Percentiles rank a stretch among this genome's conserved stretches.
phyloP scores from a whole-genome alignment of 2,797 vertebrate genomes.

The Myoxocephalus aenaeus region DNA sequence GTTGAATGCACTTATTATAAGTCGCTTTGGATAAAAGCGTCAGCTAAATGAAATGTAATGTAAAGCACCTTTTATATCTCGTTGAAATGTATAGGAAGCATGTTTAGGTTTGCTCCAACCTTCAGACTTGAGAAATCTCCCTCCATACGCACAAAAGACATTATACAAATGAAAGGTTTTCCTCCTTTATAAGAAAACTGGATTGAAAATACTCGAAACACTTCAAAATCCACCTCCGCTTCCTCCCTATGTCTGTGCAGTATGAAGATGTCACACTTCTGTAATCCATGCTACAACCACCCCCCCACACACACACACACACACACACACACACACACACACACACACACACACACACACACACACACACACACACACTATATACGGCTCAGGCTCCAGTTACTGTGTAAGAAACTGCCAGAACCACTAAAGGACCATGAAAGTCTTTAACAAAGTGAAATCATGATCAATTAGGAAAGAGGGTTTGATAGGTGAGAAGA shows the following conservation, averaged over 20 bases:
- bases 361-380: too few relatives aligned
- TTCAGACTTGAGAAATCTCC: not conserved
- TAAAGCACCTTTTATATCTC: not conserved
- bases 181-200: not conserved
- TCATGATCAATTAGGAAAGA: constrained; percentile 59
- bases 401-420: constrained; percentile 22
- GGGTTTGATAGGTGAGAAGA: constrained; percentile 68
- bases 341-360: not conserved
- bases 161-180: not conserved
- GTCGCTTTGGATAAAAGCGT: too few relatives aligned
- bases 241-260: not conserved
- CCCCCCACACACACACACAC: too few relatives aligned
- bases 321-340: too few relatives aligned
- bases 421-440: constrained; percentile 1
- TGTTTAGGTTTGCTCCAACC: not conserved
- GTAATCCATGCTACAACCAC: not conserved
- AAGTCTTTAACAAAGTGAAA: constrained; percentile 58
- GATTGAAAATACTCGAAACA: not conserved
- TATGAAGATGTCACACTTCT: not conserved
- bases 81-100: not conserved
- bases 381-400: constrained; percentile 12
- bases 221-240: not conserved
- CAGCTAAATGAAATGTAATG: too few relatives aligned
- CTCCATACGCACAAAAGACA: not conserved
- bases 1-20: too few relatives aligned